Evolutionary conservation across 2,888 invertebrate species (phyloP).

Genomic region (Cacoxenus indagator): DNA sequence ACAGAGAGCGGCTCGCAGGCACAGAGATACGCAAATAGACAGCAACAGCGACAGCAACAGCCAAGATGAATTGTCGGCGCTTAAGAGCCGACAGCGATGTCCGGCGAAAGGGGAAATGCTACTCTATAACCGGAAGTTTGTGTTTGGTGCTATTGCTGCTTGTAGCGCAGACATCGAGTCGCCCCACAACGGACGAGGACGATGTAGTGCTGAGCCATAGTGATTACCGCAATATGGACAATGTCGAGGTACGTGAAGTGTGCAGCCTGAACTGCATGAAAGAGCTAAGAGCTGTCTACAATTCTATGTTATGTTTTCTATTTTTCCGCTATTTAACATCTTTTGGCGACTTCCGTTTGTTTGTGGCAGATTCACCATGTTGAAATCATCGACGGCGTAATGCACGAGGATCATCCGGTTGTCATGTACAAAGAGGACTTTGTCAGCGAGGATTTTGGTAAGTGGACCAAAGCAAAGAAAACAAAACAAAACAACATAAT

Average conservation of each 20-base stretch:
- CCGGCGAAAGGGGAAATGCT: conserved; percentile 48
- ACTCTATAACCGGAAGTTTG: conserved; percentile 44
- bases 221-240: conserved; percentile 52
- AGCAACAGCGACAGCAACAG: not conserved
- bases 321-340: too few species aligned
- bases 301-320: not conserved
- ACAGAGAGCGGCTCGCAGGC: not conserved
- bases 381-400: conserved; percentile 49
- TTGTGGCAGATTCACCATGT: conserved; percentile 55
- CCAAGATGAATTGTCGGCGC: conserved; percentile 41
- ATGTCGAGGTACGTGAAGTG: conserved; percentile 61
- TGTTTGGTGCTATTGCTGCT: conserved; percentile 41
- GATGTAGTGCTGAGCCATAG: conserved; percentile 39
- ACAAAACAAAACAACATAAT: too few species aligned
- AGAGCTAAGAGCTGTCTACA: not conserved
- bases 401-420: conserved; percentile 62
- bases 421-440: conserved; percentile 68
- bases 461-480: too few species aligned
- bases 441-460: conserved; percentile 67
- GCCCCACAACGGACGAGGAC: conserved; percentile 29
- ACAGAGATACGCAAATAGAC: not conserved
- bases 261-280: not conserved
- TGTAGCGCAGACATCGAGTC: conserved; percentile 32
- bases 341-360: not conserved
- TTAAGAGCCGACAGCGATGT: conserved; percentile 43